Base-by-base conservation (phyloP, 2,888 invertebrate genomes). In the Parnassius orleans region DNA sequence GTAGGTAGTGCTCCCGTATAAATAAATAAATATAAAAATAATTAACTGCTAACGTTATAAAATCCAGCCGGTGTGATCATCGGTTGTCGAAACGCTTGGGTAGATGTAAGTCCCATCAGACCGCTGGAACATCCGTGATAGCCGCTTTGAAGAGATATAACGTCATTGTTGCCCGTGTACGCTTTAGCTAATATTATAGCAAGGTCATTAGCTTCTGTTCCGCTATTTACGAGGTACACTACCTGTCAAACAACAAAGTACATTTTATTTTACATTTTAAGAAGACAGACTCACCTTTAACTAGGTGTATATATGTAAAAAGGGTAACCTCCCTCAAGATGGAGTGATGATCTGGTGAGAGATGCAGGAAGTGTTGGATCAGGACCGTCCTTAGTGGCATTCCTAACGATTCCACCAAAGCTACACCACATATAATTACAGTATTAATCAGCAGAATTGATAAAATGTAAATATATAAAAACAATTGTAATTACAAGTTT, bases 181-280 rank as follows among this genome's bases (percentile, higher is more conserved):
- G 96, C 84, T 72, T 98, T 94, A 0, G 98, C 96, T 84, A 99
- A 93, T 43, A 98, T 80, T 69, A 97, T 92, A 0, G 99, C 99
- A 63, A 99, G 89, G 81, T 99, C 99, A 78, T 99, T 99, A 0
- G 99, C 99, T 87, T 99, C 99, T 7, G 98, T 97, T 0, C 99
- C 99, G 75, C 98, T 99, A 86, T 99, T 99, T 1, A 98, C 96
- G 73, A 99, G 94, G 79, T 98, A 98, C 2, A 97, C 96, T 41
- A 96, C 95, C 96, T 97, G 19, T 43, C 12, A 19, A 51, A 57
- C 11, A 46, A 57, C 19, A 24, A 55, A 1, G n/a, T 46, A 46
- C n/a, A 46, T 46, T 43, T 11, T 11, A 43, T 46, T 7, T 33
- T 33, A 0, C 33, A 33, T 33, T 33, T 33, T 33, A 33, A 33